Percentiles rank a stretch among this genome's conserved stretches.
These are phyloP conservation scores for Poecile atricapillus DNA, from an alignment of 2,113 vertebrate species.

Conservation along the genomic window DNA sequence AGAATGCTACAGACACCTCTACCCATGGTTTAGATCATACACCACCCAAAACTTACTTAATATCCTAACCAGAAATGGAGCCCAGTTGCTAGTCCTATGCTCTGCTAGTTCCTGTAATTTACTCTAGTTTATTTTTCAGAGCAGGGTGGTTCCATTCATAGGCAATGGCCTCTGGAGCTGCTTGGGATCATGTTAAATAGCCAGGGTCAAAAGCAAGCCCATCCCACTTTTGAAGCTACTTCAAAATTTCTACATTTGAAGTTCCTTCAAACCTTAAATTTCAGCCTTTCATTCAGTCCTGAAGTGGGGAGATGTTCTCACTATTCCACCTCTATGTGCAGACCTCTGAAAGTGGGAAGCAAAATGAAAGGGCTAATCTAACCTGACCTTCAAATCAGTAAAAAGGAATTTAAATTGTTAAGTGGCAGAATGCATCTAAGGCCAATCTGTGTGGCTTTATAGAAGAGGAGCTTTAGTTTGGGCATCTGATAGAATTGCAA, in stretches of 20 bases:
- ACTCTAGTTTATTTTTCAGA: neutral
- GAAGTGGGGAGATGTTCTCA: neutral
- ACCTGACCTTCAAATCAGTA: neutral
- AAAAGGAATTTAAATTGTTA: neutral
- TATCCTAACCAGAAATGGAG: neutral
- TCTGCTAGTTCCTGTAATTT: neutral
- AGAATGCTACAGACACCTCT: neutral
- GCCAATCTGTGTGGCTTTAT: neutral
- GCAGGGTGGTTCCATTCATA: neutral
- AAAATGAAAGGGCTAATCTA: neutral
- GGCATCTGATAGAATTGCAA: neutral
- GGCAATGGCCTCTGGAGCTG: neutral
- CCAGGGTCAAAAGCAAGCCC: neutral
- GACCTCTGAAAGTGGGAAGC: neutral
- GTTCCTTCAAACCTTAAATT: neutral
- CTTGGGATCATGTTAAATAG: neutral
- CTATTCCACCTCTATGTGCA: neutral
- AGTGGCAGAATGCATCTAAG: neutral
- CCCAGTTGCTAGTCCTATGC: neutral
- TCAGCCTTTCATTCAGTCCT: neutral
- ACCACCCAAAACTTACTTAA: neutral
- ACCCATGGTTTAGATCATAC: accelerated
- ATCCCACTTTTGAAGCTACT: no score
- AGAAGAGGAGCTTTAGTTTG: neutral
- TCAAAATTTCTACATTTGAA: no score